Base-by-base conservation (phyloP, 53 echinoderm and acorn worm genomes). In the Mesocentrotus franciscanus region DNA sequence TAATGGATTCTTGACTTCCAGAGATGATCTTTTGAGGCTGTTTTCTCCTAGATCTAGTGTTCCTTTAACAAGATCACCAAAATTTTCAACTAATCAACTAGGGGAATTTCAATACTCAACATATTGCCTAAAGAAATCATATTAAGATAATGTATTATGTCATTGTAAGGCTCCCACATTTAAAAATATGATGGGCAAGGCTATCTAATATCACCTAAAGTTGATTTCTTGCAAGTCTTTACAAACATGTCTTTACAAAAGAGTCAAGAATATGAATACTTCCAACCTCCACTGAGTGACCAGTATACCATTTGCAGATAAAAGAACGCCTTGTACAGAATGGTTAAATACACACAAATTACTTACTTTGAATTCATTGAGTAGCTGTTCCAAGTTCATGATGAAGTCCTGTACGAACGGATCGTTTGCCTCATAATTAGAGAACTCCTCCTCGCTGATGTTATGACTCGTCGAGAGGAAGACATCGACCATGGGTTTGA, bases 391-490 rank as follows among this genome's bases (percentile, higher is more conserved):
- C 62, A 99, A 79, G 74, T 99, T 98, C 95, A 98, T 97, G 85
- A 99, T 98, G 96, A 99, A 98, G 11, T 96, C 95, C 57, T 99
- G 99, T 12, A 99, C 96, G 76, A 98, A 99, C 20, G 99, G 99
- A 90, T 99, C 99, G 94, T 99, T 99, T 83, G 99, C 99, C 85
- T 99, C 99, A 57, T 98, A 99, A 61, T 96, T 97, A 9, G 99
- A 99, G 97, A 99, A 99, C 58, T 99, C 99, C 78, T 99, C 99
- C 72, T 99, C 99, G 10, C 97, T 96, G 39, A 99, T 97, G 93
- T 97, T 98, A 92, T 99, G 99, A 93, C 97, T 99, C 27, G 95
- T 96, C 3, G 99, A 98, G 35, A 98, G 95, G 97, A 98, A 99
- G 61, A 87, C 96, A 22, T 99, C 99, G 5, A 98, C 98, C 98